These are phyloP conservation scores for Drosophila rhopaloa DNA, from an alignment of 1,140 invertebrate genomes.

Conservation along the genomic window DNA sequence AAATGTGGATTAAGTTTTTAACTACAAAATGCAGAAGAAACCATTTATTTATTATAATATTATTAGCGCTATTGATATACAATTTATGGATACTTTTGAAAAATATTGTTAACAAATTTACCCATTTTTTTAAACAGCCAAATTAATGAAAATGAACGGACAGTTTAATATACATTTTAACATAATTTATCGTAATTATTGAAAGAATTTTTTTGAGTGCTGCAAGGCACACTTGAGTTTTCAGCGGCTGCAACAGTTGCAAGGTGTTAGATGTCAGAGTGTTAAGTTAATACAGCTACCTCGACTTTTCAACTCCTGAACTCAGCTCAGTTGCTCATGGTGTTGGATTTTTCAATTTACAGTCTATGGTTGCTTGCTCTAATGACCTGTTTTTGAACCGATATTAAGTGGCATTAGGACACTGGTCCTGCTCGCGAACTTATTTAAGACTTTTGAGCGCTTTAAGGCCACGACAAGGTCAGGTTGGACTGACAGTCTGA, in stretches of 20 bases:
- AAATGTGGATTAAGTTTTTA: too few relatives aligned
- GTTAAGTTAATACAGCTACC: slow-evolving; percentile 75
- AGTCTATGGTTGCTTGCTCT: slow-evolving; percentile 51
- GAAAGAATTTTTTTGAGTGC: not conserved
- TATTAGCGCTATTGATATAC: too few relatives aligned
- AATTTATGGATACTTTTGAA: too few relatives aligned
- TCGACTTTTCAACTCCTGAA: slow-evolving; percentile 69
- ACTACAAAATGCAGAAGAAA: too few relatives aligned
- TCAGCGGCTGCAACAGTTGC: slow-evolving; percentile 23
- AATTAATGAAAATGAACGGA: too few relatives aligned
- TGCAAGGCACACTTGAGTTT: slow-evolving; percentile 4
- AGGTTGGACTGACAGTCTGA: slow-evolving; percentile 26
- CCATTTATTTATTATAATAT: too few relatives aligned
- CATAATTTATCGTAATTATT: too few relatives aligned
- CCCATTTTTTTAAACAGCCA: too few relatives aligned
- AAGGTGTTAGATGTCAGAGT: slow-evolving; percentile 69
- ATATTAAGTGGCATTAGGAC: slow-evolving; percentile 40
- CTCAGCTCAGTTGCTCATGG: slow-evolving; percentile 46
- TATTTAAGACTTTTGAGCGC: slow-evolving; percentile 47
- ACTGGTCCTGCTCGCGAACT: slow-evolving; percentile 2
- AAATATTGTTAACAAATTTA: too few relatives aligned
- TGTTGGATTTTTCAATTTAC: slow-evolving; percentile 77
- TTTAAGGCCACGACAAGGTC: slow-evolving; percentile 62
- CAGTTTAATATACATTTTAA: too few relatives aligned
- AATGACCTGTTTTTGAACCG: slow-evolving; percentile 61